Conservation (phyloP, 2,113 vertebrate species). For the Carollia perspicillata region DNA sequence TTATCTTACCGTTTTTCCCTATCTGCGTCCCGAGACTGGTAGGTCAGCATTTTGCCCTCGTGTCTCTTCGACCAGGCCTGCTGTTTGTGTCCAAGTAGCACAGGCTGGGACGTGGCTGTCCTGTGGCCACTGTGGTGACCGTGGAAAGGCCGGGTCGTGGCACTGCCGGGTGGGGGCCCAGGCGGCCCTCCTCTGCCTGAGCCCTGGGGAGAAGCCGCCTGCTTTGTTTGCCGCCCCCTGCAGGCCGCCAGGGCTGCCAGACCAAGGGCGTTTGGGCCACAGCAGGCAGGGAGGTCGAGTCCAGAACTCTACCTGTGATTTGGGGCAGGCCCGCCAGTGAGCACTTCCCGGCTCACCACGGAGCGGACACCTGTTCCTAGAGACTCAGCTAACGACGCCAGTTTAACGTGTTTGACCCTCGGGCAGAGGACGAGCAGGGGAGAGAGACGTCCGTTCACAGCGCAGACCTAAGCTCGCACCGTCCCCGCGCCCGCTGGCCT, state of each 20-base stretch:
- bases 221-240: neutral
- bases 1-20: no score
- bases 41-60: neutral
- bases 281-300: neutral
- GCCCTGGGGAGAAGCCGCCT: neutral
- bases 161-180: no score
- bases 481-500: neutral
- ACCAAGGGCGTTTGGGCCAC: neutral
- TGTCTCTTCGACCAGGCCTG: neutral
- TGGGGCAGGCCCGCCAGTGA: neutral
- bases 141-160: no score
- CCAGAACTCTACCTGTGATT: neutral
- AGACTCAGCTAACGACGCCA: neutral
- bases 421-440: neutral
- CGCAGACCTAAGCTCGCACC: fast-evolving
- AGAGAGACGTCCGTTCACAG: neutral
- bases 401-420: neutral
- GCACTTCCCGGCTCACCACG: neutral
- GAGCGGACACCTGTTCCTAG: neutral
- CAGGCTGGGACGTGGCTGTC: neutral
- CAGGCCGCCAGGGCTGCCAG: fast-evolving
- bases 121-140: neutral
- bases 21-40: neutral
- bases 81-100: neutral
- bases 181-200: no score